A percentile compares a stretch with the other conserved stretches of the same genome.
Conservation (phyloP, 2,113 vertebrate species). For the Azemiops feae region DNA sequence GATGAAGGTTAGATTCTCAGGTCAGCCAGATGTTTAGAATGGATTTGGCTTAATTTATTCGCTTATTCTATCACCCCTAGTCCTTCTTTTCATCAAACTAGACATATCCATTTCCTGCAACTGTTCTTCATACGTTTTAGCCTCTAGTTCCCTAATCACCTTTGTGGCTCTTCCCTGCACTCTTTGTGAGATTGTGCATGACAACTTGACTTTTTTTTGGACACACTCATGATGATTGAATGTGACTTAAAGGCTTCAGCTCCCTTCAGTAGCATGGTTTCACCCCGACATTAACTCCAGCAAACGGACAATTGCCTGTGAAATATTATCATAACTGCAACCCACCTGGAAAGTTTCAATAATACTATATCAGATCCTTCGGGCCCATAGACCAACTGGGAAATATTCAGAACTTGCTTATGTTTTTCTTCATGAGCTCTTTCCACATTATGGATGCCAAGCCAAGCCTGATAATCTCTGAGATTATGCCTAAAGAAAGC, state of each 20-base stretch:
- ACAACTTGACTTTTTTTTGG: not conserved
- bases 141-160: not conserved
- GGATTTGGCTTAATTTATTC: not conserved
- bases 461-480: constrained; percentile 90
- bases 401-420: constrained; percentile 86
- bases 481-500: constrained; percentile 79
- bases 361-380: constrained; percentile 89
- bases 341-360: constrained; percentile 86
- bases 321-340: not conserved
- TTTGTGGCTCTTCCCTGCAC: not conserved
- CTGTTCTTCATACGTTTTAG: no score
- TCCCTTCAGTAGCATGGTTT: not conserved
- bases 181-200: not conserved
- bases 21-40: not conserved
- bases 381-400: constrained; percentile 90
- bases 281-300: not conserved
- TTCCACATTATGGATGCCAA: constrained; percentile 86
- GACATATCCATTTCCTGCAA: no score
- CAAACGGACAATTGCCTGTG: not conserved
- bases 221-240: not conserved
- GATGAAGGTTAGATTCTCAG: not conserved
- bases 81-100: no score
- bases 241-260: not conserved
- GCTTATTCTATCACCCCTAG: not conserved
- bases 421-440: constrained; percentile 76